Conservation (phyloP, 2,888 invertebrate species). For the Chironomus riparius region DNA sequence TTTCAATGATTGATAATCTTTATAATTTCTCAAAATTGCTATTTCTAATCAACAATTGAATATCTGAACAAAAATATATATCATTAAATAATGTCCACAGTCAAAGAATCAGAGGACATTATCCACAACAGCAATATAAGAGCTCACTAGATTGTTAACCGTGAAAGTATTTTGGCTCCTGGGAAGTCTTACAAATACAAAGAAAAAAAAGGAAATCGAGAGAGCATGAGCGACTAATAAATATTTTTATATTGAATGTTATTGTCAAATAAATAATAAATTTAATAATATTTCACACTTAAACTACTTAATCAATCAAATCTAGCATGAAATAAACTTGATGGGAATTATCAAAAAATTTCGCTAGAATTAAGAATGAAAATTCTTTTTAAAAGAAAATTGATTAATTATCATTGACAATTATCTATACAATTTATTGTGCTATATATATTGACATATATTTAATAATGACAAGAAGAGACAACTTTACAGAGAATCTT, state of each 20-base stretch:
- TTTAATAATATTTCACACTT: background rate
- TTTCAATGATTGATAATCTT: no score
- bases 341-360: background rate
- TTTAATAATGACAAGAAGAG: background rate
- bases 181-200: no score
- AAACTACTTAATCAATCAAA: background rate
- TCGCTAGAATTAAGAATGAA: background rate
- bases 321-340: background rate
- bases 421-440: background rate
- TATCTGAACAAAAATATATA: no score
- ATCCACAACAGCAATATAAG: no score
- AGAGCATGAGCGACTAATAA: constrained; percentile 24
- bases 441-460: background rate
- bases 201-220: constrained; percentile 1
- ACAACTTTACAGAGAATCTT: background rate
- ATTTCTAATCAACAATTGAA: no score
- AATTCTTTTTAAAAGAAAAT: background rate
- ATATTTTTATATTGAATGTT: constrained; percentile 27
- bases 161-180: no score
- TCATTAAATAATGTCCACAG: no score
- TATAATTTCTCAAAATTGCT: no score
- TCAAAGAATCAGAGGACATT: no score
- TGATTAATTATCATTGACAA: background rate
- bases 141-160: no score
- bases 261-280: background rate